Evolutionary conservation across 2,797 vertebrate genomes (phyloP).

Genomic region (Pipistrellus pygmaeus): DNA sequence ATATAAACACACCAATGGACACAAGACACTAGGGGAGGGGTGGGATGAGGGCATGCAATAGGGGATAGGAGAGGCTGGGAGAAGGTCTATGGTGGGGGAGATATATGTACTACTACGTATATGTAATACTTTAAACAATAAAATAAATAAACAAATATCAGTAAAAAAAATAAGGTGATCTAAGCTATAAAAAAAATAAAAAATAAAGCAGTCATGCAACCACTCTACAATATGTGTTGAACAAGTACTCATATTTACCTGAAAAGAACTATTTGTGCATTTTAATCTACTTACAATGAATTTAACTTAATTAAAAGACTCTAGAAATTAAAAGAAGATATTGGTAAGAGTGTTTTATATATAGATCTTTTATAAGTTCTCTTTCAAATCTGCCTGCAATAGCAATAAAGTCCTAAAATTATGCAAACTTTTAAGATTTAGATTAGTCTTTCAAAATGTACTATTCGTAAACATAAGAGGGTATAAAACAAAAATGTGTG

Average conservation of each 20-base stretch:
- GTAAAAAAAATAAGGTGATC: no score
- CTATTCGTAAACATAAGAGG: not conserved
- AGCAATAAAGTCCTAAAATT: not conserved
- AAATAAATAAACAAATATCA: no score
- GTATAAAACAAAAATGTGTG: not conserved
- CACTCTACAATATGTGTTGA: not conserved
- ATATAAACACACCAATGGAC: no score
- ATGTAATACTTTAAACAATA: no score
- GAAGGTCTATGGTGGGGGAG: no score
- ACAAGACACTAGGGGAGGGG: no score
- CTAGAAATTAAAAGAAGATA: not conserved
- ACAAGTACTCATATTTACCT: not conserved
- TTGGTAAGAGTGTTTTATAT: not conserved
- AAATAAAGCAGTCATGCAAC: not conserved
- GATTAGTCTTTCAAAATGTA: slow-evolving; percentile 19
- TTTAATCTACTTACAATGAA: not conserved
- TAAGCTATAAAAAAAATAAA: no score
- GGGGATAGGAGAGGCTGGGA: no score
- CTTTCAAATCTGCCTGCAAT: slow-evolving; percentile 5
- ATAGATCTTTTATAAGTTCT: not conserved
- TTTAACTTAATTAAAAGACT: slow-evolving; percentile 40
- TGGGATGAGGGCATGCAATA: no score
- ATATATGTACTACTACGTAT: no score
- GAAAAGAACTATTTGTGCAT: not conserved
- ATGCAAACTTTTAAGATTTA: slow-evolving; percentile 3